These are phyloP conservation scores for Troides helena DNA, from an alignment of 2,888 invertebrate genomes.

Conservation along the genomic window DNA sequence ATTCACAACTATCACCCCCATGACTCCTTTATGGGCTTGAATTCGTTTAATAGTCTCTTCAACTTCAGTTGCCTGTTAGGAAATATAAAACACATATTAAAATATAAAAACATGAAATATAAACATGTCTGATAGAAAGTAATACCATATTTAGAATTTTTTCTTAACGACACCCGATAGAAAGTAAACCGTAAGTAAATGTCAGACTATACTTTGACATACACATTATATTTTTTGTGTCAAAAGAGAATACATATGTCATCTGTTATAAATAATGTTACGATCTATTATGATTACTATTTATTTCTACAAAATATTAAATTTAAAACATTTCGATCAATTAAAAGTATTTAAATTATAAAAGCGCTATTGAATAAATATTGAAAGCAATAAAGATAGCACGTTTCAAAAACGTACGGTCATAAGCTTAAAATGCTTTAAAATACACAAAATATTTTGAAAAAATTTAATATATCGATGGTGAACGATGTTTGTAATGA, in stretches of 20 bases:
- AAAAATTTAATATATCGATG: too few species aligned
- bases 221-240: not conserved
- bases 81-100: slow-evolving; percentile 4
- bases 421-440: too few species aligned
- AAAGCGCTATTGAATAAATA: too few species aligned
- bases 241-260: not conserved
- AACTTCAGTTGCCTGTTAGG: slow-evolving; percentile 88
- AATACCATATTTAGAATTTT: slow-evolving; percentile 22
- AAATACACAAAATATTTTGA: too few species aligned
- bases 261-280: not conserved
- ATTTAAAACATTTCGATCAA: too few species aligned
- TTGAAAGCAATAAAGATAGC: too few species aligned
- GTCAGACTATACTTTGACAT: slow-evolving; percentile 8
- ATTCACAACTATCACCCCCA: slow-evolving; percentile 97
- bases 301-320: too few species aligned
- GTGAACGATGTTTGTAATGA: too few species aligned
- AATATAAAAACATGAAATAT: not conserved
- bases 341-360: too few species aligned
- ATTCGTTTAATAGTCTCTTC: slow-evolving; percentile 99
- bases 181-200: slow-evolving; percentile 9
- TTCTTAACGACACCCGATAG: slow-evolving; percentile 6
- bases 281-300: not conserved
- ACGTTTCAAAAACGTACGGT: too few species aligned
- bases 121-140: slow-evolving; percentile 16
- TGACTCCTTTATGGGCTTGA: slow-evolving; percentile 97